A percentile compares a stretch with the other conserved stretches of the same genome.
These are phyloP conservation scores for Malthinus seriepunctatus DNA, from an alignment of 2,888 invertebrate species.

Conservation along the genomic window DNA sequence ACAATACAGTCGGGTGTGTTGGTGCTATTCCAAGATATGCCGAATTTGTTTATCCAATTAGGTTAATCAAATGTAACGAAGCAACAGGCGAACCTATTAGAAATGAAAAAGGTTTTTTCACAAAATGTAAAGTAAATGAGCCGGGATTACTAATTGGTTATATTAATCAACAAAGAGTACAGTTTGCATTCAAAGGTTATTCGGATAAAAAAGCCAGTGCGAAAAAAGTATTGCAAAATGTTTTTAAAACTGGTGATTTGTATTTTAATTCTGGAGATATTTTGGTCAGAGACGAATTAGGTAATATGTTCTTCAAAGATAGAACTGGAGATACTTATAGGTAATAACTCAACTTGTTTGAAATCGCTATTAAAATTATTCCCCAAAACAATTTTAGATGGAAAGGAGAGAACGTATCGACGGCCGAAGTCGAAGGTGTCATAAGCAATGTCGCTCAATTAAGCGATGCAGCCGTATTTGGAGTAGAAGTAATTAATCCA, in stretches of 20 bases:
- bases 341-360: slow-evolving; percentile 29
- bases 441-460: slow-evolving; percentile 76
- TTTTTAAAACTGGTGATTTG: slow-evolving; percentile 81
- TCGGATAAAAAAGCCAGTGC: slow-evolving; percentile 67
- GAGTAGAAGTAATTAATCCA: slow-evolving; percentile 72
- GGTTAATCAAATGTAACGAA: slow-evolving; percentile 67
- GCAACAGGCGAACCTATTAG: slow-evolving; percentile 74
- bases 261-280: slow-evolving; percentile 93
- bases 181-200: slow-evolving; percentile 73
- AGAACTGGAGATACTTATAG: slow-evolving; percentile 83
- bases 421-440: slow-evolving; percentile 91
- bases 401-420: slow-evolving; percentile 97
- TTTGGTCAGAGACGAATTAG: slow-evolving; percentile 84
- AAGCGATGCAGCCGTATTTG: slow-evolving; percentile 80
- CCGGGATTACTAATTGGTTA: slow-evolving; percentile 84
- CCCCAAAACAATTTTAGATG: slow-evolving; percentile 56
- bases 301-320: slow-evolving; percentile 92
- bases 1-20: slow-evolving; percentile 86
- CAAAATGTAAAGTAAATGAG: slow-evolving; percentile 79
- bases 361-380: too few species aligned
- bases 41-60: slow-evolving; percentile 64
- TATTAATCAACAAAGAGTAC: slow-evolving; percentile 57
- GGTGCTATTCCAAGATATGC: slow-evolving; percentile 81
- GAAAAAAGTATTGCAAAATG: slow-evolving; percentile 72
- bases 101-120: slow-evolving; percentile 72